Conservation (phyloP, 2,888 invertebrate species). For the Corbicula japonica region DNA sequence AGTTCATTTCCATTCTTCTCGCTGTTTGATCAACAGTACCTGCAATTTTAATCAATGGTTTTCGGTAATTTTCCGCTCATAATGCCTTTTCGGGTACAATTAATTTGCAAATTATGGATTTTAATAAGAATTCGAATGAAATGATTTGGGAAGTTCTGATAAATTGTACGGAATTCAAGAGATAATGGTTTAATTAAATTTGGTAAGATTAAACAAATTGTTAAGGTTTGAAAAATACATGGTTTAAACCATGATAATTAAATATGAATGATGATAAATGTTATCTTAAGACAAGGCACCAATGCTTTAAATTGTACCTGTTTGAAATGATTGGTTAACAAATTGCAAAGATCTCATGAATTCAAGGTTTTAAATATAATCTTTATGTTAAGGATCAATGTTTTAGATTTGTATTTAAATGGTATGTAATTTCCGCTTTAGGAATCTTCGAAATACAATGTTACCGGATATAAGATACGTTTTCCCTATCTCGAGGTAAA, state of each 20-base stretch:
- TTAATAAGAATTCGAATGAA: no score
- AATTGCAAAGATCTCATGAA: not conserved
- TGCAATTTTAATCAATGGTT: not conserved
- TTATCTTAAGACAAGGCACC: not conserved
- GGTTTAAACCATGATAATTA: no score
- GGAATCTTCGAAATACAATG: not conserved
- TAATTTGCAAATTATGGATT: not conserved
- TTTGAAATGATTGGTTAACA: not conserved
- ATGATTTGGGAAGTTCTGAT: no score
- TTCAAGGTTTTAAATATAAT: not conserved
- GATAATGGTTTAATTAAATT: not conserved
- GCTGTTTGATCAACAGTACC: not conserved
- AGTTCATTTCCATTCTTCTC: not conserved
- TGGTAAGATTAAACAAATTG: no score
- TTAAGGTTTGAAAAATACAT: no score
- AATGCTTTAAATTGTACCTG: no score
- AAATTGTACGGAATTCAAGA: not conserved
- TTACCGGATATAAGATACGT: no score
- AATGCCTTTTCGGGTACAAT: not conserved
- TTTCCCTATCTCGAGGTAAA: no score
- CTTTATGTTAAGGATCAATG: not conserved
- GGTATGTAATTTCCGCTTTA: no score
- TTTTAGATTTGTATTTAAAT: not conserved
- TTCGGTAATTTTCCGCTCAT: conserved; percentile 16
- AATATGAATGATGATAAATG: not conserved